Evolutionary conservation across 1,140 invertebrate species (phyloP), one percentile per base, ranked within the genome.

Genomic region (Cepaea nemoralis): DNA sequence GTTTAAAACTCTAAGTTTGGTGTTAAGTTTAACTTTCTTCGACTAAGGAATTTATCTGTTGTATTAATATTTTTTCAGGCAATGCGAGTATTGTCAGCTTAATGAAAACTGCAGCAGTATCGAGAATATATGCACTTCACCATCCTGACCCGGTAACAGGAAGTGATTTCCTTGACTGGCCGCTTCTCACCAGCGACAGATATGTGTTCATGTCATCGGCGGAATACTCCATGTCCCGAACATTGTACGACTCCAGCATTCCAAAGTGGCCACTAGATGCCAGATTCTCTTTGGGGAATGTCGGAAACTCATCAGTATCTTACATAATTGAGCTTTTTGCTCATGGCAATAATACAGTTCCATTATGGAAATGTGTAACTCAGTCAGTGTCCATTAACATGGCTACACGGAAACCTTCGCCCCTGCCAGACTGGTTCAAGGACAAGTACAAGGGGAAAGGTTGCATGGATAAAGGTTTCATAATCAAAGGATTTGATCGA

Each of bases 361-460:
- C 73, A 10, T 16, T 75, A 24, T 75, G 40, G 40, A 24, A 12
- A 16, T 6, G 48, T 22, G 33, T 55, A 3, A 63, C 12, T 24
- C 74, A 83, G 74, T 35, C 73, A 45, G 74, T 83, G 16, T 31
- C 71, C 10, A 45, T 83, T 14, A 50, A 83, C 67, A 74, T 40
- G 35, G n/a, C 39, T 31, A 77, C 82, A 6, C 67, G 82, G 8
- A 79, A 79, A 19, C 79, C 82, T 0, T 69, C 48, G 66, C 59
- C 78, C 0, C 33, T 83, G 1, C 74, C 73, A 19, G 78, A 81
- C 0, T 55, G 73, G 73, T 75, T 45, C 37, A 45, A 75, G 73
- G 73, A 75, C n/a, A 75, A 75, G 40, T 75, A 75, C 48, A 31
- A 22, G 8, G 73, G 42, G 12, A 75, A 75, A 48, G 37, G 73